These are phyloP conservation scores for Tenebrosternarchus preto DNA, from an alignment of 2,113 vertebrate genomes.

Conservation along the genomic window DNA sequence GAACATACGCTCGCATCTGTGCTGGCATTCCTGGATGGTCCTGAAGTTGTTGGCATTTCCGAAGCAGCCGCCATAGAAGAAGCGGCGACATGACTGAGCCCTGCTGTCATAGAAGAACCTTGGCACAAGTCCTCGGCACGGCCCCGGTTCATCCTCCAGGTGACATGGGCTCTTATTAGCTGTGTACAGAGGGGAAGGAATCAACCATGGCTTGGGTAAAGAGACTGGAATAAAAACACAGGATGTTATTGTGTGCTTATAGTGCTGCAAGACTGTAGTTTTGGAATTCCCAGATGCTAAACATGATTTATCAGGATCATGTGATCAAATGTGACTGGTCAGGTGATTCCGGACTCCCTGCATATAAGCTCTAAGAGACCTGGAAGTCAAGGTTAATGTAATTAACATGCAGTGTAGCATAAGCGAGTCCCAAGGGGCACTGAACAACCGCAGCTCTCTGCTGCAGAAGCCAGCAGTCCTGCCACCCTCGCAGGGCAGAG, in stretches of 20 bases:
- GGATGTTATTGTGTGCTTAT: background rate
- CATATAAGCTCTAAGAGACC: background rate
- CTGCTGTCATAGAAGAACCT: conserved; percentile 84
- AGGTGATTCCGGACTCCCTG: no score
- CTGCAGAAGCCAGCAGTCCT: background rate
- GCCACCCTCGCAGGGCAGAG: background rate
- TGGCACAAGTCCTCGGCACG: conserved; percentile 81
- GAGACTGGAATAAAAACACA: background rate
- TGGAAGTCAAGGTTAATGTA: background rate
- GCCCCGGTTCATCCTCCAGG: conserved; percentile 79
- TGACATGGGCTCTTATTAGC: conserved; percentile 83
- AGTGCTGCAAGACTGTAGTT: background rate
- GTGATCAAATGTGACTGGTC: no score
- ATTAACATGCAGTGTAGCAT: no score
- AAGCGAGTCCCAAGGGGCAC: no score
- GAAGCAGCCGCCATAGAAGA: conserved; percentile 89
- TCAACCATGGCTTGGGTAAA: background rate
- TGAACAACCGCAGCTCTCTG: background rate
- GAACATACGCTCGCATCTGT: conserved; percentile 77
- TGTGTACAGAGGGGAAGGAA: conserved; percentile 51
- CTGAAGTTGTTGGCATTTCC: conserved; percentile 92
- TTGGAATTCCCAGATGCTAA: background rate
- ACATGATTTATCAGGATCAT: background rate
- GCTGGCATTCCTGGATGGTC: conserved; percentile 75
- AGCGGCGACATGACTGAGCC: conserved; percentile 76